Evolutionary conservation across 2,888 invertebrate species (phyloP), one percentile per base, ranked within the genome.

Genomic region (Napeogenes sylphis): DNA sequence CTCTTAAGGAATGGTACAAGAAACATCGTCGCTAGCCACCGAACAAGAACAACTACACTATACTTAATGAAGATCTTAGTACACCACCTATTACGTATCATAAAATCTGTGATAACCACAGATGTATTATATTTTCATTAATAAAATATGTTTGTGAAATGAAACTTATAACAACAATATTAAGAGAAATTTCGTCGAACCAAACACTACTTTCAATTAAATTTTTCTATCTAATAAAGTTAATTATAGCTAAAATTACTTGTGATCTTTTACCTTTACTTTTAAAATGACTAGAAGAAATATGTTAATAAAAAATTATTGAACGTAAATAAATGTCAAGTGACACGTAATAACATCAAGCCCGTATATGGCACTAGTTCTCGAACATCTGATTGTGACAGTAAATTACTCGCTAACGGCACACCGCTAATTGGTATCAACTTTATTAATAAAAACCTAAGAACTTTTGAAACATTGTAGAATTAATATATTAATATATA

Each of bases 321-420:
- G 8, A 4, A 38, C 8, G 5, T 38, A 6, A 38, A 38, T 38
- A 38, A 38, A 6, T 38, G 8, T 38, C 21, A 21, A 21, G 21
- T 38, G 38, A 73, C 63, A 79, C 75, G 75, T 75, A 81, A 77
- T 76, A 65, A 38, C 14, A 46, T 55, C 56, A 59, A 64, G 53
- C 21, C 62, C 59, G 59, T 55, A 42, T 45, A 56, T 58, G 60
- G 56, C 61, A 56, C 45, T 59, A 65, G 70, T 65, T 65, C 35
- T 56, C 63, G 70, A 69, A 71, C 72, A 75, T 79, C 81, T 84
- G 85, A 83, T 80, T 80, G 84, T 83, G 85, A 82, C 83, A 83
- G 80, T 87, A 84, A 85, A 87, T 86, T 85, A 85, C 85, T 79
- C 70, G 81, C 78, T 81, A 83, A 85, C 85, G 21, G 83, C 80